phyloP scores from a whole-genome alignment of 2,888 invertebrate species.

The Platerodrilus igneus region DNA sequence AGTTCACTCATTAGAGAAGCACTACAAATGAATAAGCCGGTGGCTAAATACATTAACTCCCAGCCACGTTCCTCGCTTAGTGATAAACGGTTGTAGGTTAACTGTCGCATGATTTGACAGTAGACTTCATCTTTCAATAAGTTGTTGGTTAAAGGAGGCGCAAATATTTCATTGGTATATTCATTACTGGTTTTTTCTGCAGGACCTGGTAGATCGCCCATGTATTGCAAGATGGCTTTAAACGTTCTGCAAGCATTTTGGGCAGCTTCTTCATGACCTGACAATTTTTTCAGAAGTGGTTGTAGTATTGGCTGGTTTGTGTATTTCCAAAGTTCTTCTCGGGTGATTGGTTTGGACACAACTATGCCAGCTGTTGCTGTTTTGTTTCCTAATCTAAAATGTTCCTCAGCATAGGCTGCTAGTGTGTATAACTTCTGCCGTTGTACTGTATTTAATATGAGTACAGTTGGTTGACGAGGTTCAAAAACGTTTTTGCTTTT shows the following conservation, averaged over 20 bases:
- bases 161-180: conserved; percentile 85
- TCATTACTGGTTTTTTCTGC: conserved; percentile 72
- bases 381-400: conserved; percentile 59
- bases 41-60: conserved; percentile 90
- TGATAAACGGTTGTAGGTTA: conserved; percentile 80
- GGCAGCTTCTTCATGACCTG: conserved; percentile 64
- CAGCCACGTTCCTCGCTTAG: conserved; percentile 88
- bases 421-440: conserved; percentile 75
- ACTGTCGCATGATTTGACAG: conserved; percentile 91
- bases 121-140: conserved; percentile 83
- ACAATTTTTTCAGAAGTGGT: conserved; percentile 73
- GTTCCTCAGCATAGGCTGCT: conserved; percentile 74
- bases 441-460: conserved; percentile 53
- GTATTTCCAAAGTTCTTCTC: conserved; percentile 78
- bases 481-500: conserved; percentile 55
- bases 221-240: conserved; percentile 73
- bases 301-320: conserved; percentile 76
- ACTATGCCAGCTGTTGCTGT: conserved; percentile 61
- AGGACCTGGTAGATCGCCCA: conserved; percentile 89
- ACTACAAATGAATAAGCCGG: conserved; percentile 80
- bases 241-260: conserved; percentile 72
- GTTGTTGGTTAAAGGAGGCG: conserved; percentile 68
- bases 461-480: conserved; percentile 47
- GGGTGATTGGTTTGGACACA: conserved; percentile 59
- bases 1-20: conserved; percentile 71